Percentiles rank a stretch among this genome's conserved stretches.
Evolutionary conservation across 53 echinoderm and acorn worm species (phyloP).

Genomic region (Echinometra lucunter): DNA sequence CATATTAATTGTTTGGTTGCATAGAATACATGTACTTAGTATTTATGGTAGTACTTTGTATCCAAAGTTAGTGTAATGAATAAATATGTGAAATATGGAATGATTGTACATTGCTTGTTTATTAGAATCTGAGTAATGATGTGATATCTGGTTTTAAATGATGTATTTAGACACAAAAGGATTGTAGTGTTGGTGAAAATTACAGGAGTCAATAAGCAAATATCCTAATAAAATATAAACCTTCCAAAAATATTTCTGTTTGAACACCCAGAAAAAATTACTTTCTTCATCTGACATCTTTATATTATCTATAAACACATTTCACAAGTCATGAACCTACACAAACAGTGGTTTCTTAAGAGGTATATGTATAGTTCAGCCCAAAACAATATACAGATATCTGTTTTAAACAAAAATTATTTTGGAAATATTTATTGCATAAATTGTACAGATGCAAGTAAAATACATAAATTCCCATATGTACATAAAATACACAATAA

Average conservation of each 20-base stretch:
- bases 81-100: neutral
- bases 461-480: neutral
- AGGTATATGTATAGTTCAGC: neutral
- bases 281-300: too few species aligned
- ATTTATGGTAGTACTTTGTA: neutral
- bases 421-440: neutral
- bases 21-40: neutral
- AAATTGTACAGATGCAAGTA: neutral
- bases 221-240: too few species aligned
- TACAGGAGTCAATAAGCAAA: too few species aligned
- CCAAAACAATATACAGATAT: neutral
- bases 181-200: too few species aligned
- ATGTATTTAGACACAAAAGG: too few species aligned
- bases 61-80: neutral
- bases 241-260: too few species aligned
- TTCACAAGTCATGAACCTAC: neutral
- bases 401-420: neutral
- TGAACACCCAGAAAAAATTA: too few species aligned
- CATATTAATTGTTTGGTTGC: neutral
- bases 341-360: neutral
- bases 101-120: neutral
- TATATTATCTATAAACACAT: neutral
- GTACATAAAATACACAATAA: neutral
- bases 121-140: neutral
- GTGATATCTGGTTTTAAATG: too few species aligned